Evolutionary conservation across 2,797 vertebrate genomes (phyloP).

Genomic region (Sphenodon punctatus): DNA sequence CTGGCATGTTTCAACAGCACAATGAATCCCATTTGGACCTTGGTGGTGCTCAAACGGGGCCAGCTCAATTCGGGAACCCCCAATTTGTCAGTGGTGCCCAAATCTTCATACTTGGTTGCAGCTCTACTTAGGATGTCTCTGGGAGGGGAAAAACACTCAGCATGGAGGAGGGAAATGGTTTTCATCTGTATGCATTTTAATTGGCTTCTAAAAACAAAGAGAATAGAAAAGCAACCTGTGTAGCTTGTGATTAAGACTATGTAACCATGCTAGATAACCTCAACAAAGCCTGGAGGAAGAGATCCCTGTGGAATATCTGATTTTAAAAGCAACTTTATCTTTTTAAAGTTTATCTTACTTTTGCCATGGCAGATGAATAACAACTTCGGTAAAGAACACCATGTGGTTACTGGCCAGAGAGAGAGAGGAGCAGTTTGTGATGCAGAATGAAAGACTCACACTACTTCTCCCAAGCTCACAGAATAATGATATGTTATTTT

Average conservation of each 20-base stretch:
- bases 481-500: neutral
- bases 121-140: rapidly evolving
- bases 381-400: neutral
- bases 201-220: neutral
- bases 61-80: too few relatives aligned
- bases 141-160: neutral
- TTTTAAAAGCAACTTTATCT: neutral
- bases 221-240: neutral
- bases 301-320: neutral
- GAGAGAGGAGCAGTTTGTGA: slow-evolving; percentile 8
- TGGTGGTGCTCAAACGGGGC: too few relatives aligned
- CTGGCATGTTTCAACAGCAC: too few relatives aligned
- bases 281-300: neutral
- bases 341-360: slow-evolving; percentile 7
- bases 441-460: slow-evolving; percentile 2
- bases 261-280: neutral
- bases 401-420: neutral
- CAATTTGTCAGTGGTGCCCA: too few relatives aligned
- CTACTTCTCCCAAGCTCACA: neutral
- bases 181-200: neutral
- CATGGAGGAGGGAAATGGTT: neutral
- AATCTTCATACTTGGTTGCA: too few relatives aligned
- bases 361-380: neutral
- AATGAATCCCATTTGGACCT: too few relatives aligned
- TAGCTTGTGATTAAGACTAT: neutral